Evolutionary conservation across 2,113 vertebrate genomes (phyloP).

Genomic region (Malurus melanocephalus): DNA sequence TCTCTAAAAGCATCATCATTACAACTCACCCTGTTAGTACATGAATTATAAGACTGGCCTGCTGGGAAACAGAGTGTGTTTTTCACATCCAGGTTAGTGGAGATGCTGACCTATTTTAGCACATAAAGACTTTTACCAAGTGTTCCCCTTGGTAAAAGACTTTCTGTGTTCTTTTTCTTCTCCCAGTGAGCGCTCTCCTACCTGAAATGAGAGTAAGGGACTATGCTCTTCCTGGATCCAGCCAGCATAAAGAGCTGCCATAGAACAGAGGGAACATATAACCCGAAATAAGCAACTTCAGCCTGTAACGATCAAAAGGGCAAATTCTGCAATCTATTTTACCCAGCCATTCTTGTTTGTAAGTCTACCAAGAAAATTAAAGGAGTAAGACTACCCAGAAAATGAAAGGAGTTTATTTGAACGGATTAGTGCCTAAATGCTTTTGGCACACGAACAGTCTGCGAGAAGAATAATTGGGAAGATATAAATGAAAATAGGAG

Average conservation of each 20-base stretch:
- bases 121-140: too few species aligned
- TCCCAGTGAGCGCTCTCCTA: background rate
- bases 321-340: background rate
- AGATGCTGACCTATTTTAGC: background rate
- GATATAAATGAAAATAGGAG: background rate
- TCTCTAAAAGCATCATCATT: background rate
- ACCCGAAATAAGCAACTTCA: background rate
- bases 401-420: background rate
- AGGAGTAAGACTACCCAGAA: background rate
- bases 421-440: background rate
- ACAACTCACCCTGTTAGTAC: background rate
- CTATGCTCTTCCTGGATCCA: background rate
- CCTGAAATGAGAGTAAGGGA: background rate
- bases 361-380: background rate
- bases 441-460: background rate
- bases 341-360: background rate
- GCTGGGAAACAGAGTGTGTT: background rate
- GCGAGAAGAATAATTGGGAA: background rate
- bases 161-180: background rate
- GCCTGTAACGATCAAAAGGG: background rate
- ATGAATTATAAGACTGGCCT: background rate
- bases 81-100: background rate
- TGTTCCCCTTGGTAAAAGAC: background rate
- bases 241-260: background rate
- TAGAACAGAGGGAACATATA: background rate